Percentiles rank a stretch among this genome's conserved stretches.
Conservation (phyloP, 2,113 vertebrate species). For the Prolemur simus region DNA sequence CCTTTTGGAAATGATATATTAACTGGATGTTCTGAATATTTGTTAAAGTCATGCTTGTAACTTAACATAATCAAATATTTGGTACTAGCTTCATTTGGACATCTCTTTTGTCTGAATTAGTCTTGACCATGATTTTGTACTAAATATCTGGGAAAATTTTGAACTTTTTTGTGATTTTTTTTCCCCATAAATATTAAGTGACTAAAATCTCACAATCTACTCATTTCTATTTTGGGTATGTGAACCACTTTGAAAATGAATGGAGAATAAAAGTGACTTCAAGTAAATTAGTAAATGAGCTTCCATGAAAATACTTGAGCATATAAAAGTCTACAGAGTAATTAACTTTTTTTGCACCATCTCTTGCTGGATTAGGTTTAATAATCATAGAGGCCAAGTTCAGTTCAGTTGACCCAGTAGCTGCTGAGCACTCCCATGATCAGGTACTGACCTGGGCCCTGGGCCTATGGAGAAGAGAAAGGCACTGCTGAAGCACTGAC, state of each 20-base stretch:
- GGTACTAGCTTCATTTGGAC: background rate
- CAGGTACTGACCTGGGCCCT: background rate
- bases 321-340: background rate
- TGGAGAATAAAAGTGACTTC: background rate
- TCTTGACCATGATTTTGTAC: background rate
- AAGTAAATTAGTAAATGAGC: background rate
- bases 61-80: constrained; percentile 4
- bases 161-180: background rate
- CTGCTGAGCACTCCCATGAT: background rate
- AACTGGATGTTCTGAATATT: background rate
- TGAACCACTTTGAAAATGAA: constrained; percentile 14
- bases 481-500: background rate
- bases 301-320: background rate
- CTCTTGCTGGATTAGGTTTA: background rate
- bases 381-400: background rate
- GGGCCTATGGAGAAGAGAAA: background rate
- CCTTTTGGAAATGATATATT: background rate
- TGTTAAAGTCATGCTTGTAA: background rate
- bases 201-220: background rate
- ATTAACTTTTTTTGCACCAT: background rate
- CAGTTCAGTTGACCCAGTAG: background rate
- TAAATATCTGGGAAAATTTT: background rate
- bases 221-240: background rate
- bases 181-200: background rate
- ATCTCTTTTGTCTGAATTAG: background rate